phyloP scores from a whole-genome alignment of 2,888 invertebrate species.

The Parnassius glacialis region DNA sequence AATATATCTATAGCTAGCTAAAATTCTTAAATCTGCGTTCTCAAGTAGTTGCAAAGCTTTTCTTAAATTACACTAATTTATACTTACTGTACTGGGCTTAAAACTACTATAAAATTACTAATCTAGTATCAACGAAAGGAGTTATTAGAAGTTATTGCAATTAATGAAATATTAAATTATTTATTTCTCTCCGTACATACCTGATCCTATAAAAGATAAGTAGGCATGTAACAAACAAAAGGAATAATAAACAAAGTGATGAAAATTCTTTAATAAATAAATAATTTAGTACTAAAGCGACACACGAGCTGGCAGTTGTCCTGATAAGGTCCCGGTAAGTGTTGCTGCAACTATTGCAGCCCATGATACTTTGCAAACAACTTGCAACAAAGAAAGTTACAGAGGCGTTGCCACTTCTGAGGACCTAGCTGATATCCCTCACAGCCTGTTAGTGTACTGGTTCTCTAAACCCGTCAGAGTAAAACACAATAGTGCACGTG shows the following conservation, averaged over 20 bases:
- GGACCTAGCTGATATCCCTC: too few species aligned
- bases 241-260: not conserved
- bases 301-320: too few species aligned
- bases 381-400: too few species aligned
- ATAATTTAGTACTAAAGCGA: too few species aligned
- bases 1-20: constrained; percentile 19
- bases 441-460: too few species aligned
- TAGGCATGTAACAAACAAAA: constrained; percentile 62
- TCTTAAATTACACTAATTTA: constrained; percentile 11
- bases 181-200: constrained; percentile 51
- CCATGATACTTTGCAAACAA: too few species aligned
- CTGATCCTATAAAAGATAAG: constrained; percentile 58
- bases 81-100: constrained; percentile 21
- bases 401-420: too few species aligned
- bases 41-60: constrained; percentile 17
- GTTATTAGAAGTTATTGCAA: not conserved
- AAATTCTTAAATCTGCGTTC: constrained; percentile 11
- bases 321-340: too few species aligned
- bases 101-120: constrained; percentile 12
- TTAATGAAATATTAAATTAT: constrained; percentile 2
- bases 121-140: not conserved
- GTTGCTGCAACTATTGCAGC: too few species aligned
- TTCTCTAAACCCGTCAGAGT: too few species aligned
- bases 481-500: too few species aligned
- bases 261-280: too few species aligned